Conservation (phyloP, 2,113 vertebrate species). For the Aegithalos caudatus region DNA sequence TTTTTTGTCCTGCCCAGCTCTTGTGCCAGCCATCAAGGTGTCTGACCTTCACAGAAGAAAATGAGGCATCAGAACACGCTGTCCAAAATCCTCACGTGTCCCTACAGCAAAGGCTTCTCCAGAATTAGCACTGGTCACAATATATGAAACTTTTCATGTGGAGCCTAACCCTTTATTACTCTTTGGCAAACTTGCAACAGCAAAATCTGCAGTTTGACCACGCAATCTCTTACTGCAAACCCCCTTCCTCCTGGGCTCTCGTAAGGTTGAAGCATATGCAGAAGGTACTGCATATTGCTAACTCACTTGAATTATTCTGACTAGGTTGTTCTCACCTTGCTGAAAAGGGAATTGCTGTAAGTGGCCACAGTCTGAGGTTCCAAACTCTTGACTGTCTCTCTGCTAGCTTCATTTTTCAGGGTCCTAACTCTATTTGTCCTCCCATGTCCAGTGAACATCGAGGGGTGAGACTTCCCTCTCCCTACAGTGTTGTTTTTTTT, state of each 20-base stretch:
- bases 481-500: neutral
- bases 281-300: neutral
- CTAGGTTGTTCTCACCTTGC: neutral
- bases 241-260: neutral
- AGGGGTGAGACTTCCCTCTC: neutral
- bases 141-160: neutral
- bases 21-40: neutral
- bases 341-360: neutral
- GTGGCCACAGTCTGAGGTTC: neutral
- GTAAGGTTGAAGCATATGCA: neutral
- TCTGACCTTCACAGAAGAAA: constrained; percentile 11
- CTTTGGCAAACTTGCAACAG: neutral
- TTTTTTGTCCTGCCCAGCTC: neutral
- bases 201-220: neutral
- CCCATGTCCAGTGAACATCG: neutral
- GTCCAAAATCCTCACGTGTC: neutral
- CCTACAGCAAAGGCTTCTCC: constrained; percentile 1
- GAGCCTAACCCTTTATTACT: neutral
- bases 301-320: neutral
- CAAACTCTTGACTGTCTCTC: neutral
- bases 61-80: neutral
- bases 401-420: neutral
- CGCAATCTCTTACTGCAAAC: neutral
- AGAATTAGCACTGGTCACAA: neutral
- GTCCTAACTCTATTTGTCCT: neutral